phyloP scores from a whole-genome alignment of 2,797 vertebrate species.

The Gouania willdenowi region DNA sequence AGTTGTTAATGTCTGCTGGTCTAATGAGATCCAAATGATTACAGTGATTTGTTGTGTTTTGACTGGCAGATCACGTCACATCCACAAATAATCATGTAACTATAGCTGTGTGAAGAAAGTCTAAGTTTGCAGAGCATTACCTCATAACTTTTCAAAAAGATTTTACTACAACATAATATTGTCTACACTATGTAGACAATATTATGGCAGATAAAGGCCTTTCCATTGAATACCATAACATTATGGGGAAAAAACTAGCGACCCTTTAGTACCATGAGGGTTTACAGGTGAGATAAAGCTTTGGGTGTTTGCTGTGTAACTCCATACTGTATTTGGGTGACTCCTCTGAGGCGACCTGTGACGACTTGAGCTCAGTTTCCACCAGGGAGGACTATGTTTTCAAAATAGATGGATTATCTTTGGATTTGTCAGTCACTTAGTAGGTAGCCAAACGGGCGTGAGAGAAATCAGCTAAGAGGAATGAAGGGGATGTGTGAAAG shows the following conservation, averaged over 20 bases:
- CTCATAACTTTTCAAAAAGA: no score
- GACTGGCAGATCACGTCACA: no score
- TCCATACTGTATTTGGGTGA: conserved; percentile 45
- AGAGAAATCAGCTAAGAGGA: conserved; percentile 55
- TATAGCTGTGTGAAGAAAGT: no score
- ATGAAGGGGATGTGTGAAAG: background rate
- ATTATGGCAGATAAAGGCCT: no score
- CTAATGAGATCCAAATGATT: conserved; percentile 18
- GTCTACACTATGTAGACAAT: no score
- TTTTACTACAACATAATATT: no score
- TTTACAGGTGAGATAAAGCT: conserved; percentile 22
- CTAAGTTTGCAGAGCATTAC: no score
- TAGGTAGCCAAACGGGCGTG: conserved; percentile 62
- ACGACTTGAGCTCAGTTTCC: conserved; percentile 37
- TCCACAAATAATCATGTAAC: no score
- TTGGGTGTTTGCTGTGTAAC: conserved; percentile 49
- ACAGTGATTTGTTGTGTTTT: conserved; percentile 33
- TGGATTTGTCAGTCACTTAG: conserved; percentile 71
- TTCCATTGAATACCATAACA: no score
- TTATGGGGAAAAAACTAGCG: no score
- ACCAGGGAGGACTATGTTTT: conserved; percentile 57
- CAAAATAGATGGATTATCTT: conserved; percentile 72
- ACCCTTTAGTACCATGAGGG: conserved; percentile 20
- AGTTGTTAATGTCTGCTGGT: no score
- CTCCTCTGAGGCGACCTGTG: conserved; percentile 26